phyloP scores from a whole-genome alignment of 2,888 invertebrate species.

The Scotopteryx bipunctaria region DNA sequence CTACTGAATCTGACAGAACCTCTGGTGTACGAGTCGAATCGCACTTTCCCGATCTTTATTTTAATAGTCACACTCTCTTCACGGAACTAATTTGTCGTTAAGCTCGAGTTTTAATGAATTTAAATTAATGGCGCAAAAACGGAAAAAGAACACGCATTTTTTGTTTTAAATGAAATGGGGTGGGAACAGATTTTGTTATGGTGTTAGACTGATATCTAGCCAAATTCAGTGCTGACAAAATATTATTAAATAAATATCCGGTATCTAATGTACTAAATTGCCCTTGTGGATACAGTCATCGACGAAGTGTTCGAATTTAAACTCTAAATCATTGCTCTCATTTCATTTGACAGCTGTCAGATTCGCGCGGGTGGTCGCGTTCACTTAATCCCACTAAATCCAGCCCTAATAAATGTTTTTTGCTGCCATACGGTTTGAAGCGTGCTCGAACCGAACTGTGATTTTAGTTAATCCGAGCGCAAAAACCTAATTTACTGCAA shows the following conservation, averaged over 20 bases:
- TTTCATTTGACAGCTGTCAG: slow-evolving; percentile 55
- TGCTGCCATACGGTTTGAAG: slow-evolving; percentile 33
- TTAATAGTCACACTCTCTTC: neutral
- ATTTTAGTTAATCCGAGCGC: slow-evolving; percentile 17
- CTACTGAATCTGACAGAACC: too few relatives aligned
- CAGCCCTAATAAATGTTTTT: slow-evolving; percentile 58
- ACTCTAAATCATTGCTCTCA: neutral
- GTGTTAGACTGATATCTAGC: neutral
- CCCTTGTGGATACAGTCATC: too few relatives aligned
- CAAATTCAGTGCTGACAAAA: too few relatives aligned
- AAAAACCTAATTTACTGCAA: slow-evolving; percentile 1
- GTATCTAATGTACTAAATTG: too few relatives aligned
- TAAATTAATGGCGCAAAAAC: slow-evolving; percentile 19
- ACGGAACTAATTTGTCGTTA: slow-evolving; percentile 12
- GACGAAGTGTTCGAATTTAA: neutral
- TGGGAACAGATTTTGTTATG: slow-evolving; percentile 6
- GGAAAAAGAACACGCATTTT: neutral
- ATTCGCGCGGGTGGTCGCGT: slow-evolving; percentile 65
- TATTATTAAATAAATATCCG: too few relatives aligned
- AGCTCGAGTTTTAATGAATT: slow-evolving; percentile 13
- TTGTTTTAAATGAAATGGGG: slow-evolving; percentile 6
- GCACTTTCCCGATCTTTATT: too few relatives aligned
- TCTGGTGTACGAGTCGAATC: too few relatives aligned
- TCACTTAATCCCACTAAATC: slow-evolving; percentile 59
- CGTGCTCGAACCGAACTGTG: slow-evolving; percentile 13